Percentiles rank a stretch among this genome's conserved stretches.
phyloP scores from a whole-genome alignment of 2,113 vertebrate genomes.

The Corvus hawaiiensis region DNA sequence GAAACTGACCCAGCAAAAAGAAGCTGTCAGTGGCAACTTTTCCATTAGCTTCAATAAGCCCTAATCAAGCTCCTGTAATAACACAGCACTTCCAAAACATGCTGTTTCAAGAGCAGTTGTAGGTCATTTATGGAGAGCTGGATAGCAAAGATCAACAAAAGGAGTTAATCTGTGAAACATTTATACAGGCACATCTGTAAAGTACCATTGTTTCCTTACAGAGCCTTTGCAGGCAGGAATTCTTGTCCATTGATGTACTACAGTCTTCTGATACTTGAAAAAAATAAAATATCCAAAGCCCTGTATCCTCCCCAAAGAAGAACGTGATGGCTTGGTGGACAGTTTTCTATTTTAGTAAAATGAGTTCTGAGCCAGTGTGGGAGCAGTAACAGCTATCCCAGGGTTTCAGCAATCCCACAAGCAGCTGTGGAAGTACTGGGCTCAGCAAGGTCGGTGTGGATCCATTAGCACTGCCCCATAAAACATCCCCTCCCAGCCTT shows the following conservation, averaged over 20 bases:
- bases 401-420: neutral
- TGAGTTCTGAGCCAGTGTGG: neutral
- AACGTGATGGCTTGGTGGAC: neutral
- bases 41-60: neutral
- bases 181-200: neutral
- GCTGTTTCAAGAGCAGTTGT: neutral
- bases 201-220: neutral
- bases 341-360: neutral
- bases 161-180: neutral
- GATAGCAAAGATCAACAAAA: neutral
- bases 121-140: neutral
- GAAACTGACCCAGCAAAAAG: neutral
- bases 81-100: neutral
- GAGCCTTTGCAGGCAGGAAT: neutral
- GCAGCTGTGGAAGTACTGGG: neutral
- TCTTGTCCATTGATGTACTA: neutral
- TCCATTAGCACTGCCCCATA: neutral
- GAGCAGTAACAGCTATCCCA: neutral
- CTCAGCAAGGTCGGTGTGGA: neutral
- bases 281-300: neutral
- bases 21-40: neutral
- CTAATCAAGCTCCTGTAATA: neutral
- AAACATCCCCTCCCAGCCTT: neutral
- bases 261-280: neutral
- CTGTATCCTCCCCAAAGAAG: neutral